A percentile compares a stretch with the other conserved stretches of the same genome.
These are phyloP conservation scores for Drosophila nr. medialis DNA, from an alignment of 2,888 invertebrate species.

Conservation along the genomic window DNA sequence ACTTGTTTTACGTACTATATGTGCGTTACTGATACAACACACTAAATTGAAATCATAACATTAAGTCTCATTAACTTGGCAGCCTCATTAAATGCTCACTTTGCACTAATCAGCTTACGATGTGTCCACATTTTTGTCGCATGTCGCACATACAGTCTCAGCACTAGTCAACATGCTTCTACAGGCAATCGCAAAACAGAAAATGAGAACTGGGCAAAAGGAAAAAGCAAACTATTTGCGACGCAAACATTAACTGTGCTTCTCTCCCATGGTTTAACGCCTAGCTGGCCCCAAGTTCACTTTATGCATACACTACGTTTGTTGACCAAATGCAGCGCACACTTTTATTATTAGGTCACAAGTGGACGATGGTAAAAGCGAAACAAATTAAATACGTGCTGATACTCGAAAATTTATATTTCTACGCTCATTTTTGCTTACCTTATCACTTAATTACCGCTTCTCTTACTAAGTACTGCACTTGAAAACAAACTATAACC, in stretches of 20 bases:
- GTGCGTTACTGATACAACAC: constrained; percentile 49
- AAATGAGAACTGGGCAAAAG: constrained; percentile 1
- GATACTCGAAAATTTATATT: neutral
- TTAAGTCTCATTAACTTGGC: constrained; percentile 41
- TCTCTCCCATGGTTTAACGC: neutral
- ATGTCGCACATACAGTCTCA: constrained; percentile 18
- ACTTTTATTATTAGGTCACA: constrained; percentile 8
- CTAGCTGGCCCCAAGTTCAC: neutral
- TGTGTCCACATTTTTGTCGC: constrained; percentile 41
- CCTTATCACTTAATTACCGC: neutral
- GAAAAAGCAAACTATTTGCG: constrained; percentile 52
- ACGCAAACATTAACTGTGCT: constrained; percentile 31
- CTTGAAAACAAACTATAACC: neutral
- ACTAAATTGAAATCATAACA: constrained; percentile 67
- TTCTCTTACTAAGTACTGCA: no score
- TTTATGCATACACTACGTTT: constrained; percentile 1
- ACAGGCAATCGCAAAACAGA: constrained; percentile 3
- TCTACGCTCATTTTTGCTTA: neutral
- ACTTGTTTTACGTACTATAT: constrained; percentile 2
- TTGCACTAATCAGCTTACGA: constrained; percentile 71
- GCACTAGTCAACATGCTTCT: constrained; percentile 12
- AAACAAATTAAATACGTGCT: neutral
- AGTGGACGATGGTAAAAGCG: neutral
- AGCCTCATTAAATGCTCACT: constrained; percentile 46
- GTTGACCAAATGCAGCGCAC: constrained; percentile 13